Conservation (phyloP, 2,888 invertebrate species). For the Boloria euphrosyne region DNA sequence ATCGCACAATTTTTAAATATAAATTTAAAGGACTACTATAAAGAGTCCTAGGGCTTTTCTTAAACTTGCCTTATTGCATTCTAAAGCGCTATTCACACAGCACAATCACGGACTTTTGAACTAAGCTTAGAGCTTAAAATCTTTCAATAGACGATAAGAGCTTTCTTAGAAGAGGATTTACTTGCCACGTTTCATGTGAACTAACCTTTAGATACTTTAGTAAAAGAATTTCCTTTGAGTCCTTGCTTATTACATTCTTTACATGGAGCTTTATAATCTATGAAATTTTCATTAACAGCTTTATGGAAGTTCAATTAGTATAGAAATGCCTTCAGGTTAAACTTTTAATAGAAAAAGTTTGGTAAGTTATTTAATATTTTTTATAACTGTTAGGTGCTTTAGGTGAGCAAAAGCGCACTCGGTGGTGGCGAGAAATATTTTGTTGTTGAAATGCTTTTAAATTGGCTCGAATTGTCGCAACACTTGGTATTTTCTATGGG, state of each 20-base stretch:
- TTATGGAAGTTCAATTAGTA: slow-evolving; percentile 12
- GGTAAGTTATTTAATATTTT: slow-evolving; percentile 17
- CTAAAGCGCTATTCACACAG: slow-evolving; percentile 14
- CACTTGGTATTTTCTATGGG: too few relatives aligned
- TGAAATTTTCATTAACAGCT: slow-evolving; percentile 30
- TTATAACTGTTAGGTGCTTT: background rate
- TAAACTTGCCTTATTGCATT: slow-evolving; percentile 8
- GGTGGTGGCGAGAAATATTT: background rate
- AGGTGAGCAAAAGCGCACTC: background rate
- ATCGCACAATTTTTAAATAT: too few relatives aligned
- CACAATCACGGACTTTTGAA: slow-evolving; percentile 13
- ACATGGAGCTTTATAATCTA: slow-evolving; percentile 22
- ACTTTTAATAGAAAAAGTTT: slow-evolving; percentile 27
- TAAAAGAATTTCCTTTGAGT: background rate
- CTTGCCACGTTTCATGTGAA: background rate
- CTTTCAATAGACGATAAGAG: slow-evolving; percentile 23
- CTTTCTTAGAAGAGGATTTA: slow-evolving; percentile 4
- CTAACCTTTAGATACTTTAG: slow-evolving; percentile 1
- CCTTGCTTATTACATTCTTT: slow-evolving; percentile 31
- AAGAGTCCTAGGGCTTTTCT: too few relatives aligned
- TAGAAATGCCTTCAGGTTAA: slow-evolving; percentile 20
- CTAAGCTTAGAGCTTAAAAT: slow-evolving; percentile 11
- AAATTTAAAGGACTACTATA: too few relatives aligned
- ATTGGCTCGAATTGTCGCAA: too few relatives aligned
- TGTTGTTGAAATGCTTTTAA: slow-evolving; percentile 8